Evolutionary conservation across 2,797 vertebrate genomes (phyloP).

Genomic region (Malurus splendens): DNA sequence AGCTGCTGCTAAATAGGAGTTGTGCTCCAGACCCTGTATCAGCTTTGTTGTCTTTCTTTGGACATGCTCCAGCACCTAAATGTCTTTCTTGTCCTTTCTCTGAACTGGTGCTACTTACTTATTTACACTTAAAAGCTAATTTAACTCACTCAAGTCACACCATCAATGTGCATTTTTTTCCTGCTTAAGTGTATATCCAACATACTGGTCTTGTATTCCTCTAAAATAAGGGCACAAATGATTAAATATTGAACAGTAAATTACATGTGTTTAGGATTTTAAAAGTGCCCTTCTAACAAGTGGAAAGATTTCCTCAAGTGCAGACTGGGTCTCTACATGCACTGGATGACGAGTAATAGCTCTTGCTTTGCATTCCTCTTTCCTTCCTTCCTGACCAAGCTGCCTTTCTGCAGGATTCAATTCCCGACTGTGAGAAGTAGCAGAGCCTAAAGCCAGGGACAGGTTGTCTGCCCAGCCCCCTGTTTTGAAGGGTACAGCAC

Average conservation of each 20-base stretch:
- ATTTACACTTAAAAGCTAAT: background rate
- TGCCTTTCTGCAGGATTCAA: background rate
- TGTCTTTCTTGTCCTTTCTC: background rate
- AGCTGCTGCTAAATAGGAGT: background rate
- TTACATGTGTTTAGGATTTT: background rate
- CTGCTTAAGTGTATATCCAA: background rate
- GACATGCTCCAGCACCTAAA: background rate
- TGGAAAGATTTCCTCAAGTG: background rate
- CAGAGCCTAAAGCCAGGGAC: background rate
- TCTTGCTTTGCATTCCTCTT: background rate
- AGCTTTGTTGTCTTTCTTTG: background rate
- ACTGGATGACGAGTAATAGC: background rate
- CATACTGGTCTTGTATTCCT: background rate
- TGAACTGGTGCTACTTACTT: background rate
- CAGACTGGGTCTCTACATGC: background rate
- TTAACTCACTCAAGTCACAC: background rate
- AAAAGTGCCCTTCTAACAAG: background rate
- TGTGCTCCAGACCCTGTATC: background rate
- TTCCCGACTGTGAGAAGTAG: background rate
- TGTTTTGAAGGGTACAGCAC: fast-evolving
- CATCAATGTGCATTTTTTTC: background rate
- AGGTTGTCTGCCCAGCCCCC: background rate
- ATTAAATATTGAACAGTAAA: background rate
- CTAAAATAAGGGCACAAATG: background rate
- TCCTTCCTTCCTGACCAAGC: background rate